Evolutionary conservation across 2,888 invertebrate genomes (phyloP).

Genomic region (Pollenia angustigena): DNA sequence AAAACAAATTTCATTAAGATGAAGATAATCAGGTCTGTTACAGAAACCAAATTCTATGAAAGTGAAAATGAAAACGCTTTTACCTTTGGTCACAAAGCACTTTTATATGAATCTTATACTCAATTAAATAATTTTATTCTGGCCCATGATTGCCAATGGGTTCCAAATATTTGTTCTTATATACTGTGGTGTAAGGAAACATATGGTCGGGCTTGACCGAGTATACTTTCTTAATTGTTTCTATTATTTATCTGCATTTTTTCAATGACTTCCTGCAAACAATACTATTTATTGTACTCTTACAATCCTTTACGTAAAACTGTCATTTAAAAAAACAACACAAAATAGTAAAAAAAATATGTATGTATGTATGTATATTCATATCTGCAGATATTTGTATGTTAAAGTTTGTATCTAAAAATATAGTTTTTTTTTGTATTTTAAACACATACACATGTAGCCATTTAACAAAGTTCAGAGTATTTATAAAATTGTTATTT

Average conservation of each 20-base stretch:
- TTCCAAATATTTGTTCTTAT: too few species aligned
- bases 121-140: too few species aligned
- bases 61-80: too few species aligned
- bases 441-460: neutral
- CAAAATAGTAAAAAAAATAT: neutral
- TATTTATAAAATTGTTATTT: constrained; percentile 36
- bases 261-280: constrained; percentile 6
- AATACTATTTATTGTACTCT: neutral
- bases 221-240: neutral
- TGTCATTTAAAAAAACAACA: constrained; percentile 3
- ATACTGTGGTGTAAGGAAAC: too few species aligned
- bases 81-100: too few species aligned
- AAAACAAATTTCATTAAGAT: too few species aligned
- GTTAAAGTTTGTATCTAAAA: neutral
- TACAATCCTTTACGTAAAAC: constrained; percentile 2
- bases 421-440: neutral
- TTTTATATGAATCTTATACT: too few species aligned
- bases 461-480: constrained; percentile 43
- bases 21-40: too few species aligned
- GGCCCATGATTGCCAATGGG: too few species aligned
- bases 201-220: too few species aligned
- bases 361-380: too few species aligned
- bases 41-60: too few species aligned
- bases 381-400: neutral
- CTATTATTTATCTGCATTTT: neutral